These are phyloP conservation scores for Aldrovandia affinis DNA, from an alignment of 2,797 vertebrate species.

Conservation along the genomic window DNA sequence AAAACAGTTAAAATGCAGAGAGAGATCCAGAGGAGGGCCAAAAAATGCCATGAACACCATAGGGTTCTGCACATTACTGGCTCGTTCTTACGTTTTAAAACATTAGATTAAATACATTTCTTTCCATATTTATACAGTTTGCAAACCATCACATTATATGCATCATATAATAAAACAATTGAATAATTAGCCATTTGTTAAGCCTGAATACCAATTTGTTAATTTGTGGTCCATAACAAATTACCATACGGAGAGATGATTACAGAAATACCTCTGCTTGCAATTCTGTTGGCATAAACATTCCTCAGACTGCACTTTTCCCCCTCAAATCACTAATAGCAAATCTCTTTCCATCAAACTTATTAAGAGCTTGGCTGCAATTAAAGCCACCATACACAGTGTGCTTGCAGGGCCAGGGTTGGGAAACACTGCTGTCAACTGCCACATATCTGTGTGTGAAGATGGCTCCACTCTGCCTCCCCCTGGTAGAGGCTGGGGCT, in stretches of 20 bases:
- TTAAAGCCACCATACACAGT: not conserved
- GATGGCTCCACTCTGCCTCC: not conserved
- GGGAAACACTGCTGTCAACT: not conserved
- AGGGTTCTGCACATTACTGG: not conserved
- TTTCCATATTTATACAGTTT: not conserved
- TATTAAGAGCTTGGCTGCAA: not conserved
- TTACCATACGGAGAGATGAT: not conserved
- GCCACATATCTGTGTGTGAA: not conserved
- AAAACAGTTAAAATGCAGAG: not conserved
- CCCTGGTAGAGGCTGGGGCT: not conserved
- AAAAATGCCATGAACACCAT: not conserved
- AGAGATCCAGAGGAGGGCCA: not conserved
- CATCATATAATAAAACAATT: not conserved
- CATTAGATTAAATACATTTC: not conserved
- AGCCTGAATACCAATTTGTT: not conserved
- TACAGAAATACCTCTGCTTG: not conserved
- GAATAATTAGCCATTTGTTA: not conserved
- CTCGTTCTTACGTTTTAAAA: not conserved
- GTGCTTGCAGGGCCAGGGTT: not conserved
- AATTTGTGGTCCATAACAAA: not conserved
- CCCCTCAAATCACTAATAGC: not conserved
- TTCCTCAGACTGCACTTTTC: not conserved
- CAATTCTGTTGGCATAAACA: not conserved
- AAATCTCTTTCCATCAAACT: not conserved
- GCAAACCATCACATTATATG: not conserved